These are phyloP conservation scores for Orthonyx spaldingii DNA, from an alignment of 2,113 vertebrate genomes.

Conservation along the genomic window DNA sequence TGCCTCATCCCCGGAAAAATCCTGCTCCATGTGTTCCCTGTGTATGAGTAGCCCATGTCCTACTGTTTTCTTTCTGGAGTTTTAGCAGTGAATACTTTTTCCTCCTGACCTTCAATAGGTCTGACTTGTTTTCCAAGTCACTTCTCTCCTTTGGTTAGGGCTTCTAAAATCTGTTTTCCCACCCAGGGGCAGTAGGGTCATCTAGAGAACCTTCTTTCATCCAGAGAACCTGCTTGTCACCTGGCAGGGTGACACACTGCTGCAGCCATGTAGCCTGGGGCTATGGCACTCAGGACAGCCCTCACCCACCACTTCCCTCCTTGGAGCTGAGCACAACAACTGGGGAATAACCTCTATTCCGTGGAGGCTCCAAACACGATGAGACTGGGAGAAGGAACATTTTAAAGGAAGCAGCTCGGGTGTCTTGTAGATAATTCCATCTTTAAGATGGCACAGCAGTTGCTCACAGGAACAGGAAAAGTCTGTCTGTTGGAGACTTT, in stretches of 20 bases:
- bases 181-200: not conserved
- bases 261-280: not conserved
- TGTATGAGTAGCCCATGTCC: too few relatives aligned
- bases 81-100: not conserved
- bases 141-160: not conserved
- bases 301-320: rapidly evolving
- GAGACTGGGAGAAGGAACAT: not conserved
- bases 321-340: not conserved
- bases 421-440: not conserved
- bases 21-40: rapidly evolving
- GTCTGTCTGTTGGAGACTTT: not conserved
- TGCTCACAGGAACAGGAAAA: not conserved
- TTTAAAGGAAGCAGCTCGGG: not conserved
- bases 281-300: not conserved
- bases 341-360: not conserved
- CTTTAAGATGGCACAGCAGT: not conserved
- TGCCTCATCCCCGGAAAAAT: not conserved
- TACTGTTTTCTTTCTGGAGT: not conserved
- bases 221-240: not conserved
- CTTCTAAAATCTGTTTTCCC: not conserved
- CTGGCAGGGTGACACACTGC: not conserved
- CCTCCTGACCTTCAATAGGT: not conserved
- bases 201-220: not conserved
- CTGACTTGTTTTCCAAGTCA: not conserved
- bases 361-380: not conserved